phyloP scores from a whole-genome alignment of 2,113 vertebrate genomes.

The Struthio camelus region DNA sequence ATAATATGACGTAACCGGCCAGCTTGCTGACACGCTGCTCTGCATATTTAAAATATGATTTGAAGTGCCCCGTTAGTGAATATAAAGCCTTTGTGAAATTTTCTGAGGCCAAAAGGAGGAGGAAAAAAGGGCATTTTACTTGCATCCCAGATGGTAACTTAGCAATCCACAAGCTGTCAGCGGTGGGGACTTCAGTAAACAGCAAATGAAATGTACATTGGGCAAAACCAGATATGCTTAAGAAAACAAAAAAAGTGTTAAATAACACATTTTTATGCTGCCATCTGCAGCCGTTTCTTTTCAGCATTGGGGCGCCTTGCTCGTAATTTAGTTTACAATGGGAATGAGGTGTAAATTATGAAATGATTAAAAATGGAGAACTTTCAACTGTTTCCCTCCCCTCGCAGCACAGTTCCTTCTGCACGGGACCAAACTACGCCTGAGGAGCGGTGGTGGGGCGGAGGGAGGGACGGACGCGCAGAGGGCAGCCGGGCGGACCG shows the following conservation, averaged over 20 bases:
- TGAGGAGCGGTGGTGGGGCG: background rate
- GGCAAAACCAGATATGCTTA: conserved; percentile 21
- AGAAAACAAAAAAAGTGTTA: conserved; percentile 14
- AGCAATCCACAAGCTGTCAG: conserved; percentile 17
- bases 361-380: background rate
- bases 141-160: background rate
- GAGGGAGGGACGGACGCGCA: background rate
- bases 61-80: background rate
- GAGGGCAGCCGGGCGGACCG: background rate
- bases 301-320: background rate
- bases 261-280: conserved; percentile 11
- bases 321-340: background rate
- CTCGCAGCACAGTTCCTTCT: background rate
- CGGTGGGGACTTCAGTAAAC: background rate
- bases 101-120: background rate
- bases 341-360: background rate
- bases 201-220: background rate
- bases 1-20: accelerated
- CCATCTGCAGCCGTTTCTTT: conserved; percentile 20
- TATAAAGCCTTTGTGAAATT: background rate
- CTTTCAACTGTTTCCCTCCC: background rate
- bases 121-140: background rate
- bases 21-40: background rate
- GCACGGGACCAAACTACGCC: accelerated
- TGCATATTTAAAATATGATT: background rate